A percentile compares a stretch with the other conserved stretches of the same genome.
Evolutionary conservation across 2,113 vertebrate species (phyloP).

Genomic region (Mesembrinibis cayennensis): DNA sequence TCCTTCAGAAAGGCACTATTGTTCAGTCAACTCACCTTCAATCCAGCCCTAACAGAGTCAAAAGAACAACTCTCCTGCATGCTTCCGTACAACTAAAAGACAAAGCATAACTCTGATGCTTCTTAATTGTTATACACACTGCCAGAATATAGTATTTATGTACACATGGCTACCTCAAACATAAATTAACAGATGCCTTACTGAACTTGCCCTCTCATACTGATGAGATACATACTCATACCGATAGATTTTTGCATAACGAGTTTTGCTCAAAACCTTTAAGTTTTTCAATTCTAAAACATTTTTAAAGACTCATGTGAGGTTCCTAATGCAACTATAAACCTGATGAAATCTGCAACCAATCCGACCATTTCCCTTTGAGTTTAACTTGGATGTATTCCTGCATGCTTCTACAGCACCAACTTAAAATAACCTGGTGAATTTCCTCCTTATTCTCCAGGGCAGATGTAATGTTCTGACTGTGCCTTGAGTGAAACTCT

Average conservation of each 20-base stretch:
- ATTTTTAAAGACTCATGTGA: neutral
- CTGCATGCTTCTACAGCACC: neutral
- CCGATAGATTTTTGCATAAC: neutral
- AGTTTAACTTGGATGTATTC: neutral
- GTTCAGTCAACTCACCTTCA: neutral
- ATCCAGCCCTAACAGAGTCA: accelerated
- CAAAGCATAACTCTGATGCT: neutral
- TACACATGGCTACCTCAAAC: neutral
- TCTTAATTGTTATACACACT: neutral
- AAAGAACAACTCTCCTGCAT: neutral
- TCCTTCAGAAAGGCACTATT: neutral
- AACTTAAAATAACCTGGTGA: slow-evolving; percentile 28
- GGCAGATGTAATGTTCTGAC: neutral
- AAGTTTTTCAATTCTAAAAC: neutral
- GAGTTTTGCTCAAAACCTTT: neutral
- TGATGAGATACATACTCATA: neutral
- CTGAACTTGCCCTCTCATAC: neutral
- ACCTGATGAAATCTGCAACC: neutral
- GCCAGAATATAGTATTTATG: neutral
- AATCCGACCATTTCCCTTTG: neutral
- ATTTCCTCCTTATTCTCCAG: neutral
- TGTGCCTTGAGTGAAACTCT: neutral
- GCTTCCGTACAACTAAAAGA: neutral
- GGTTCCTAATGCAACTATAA: neutral
- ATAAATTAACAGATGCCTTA: neutral